Percentiles rank a stretch among this genome's conserved stretches.
phyloP scores from a whole-genome alignment of 2,888 invertebrate genomes.

The Fragum sueziense region DNA sequence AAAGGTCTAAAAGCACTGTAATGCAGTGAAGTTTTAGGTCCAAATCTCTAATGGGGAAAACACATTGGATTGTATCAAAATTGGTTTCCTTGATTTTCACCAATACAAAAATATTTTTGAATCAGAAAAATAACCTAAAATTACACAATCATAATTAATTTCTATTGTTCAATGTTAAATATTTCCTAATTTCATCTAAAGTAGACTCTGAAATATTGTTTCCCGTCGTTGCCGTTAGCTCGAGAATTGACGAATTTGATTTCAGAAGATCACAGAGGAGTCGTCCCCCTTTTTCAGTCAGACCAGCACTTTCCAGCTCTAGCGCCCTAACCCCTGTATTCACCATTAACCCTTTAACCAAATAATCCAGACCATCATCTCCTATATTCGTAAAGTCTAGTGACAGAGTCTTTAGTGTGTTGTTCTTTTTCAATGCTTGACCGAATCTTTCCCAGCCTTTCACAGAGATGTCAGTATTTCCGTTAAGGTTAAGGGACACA shows the following conservation, averaged over 20 bases:
- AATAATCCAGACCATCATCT: slow-evolving; percentile 68
- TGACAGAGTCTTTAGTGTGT: slow-evolving; percentile 66
- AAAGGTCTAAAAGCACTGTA: no score
- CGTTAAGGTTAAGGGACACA: slow-evolving; percentile 69
- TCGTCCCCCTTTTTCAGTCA: slow-evolving; percentile 70
- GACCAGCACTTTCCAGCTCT: slow-evolving; percentile 73
- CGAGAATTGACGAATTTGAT: slow-evolving; percentile 70
- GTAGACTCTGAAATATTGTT: slow-evolving; percentile 66
- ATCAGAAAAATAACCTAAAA: no score
- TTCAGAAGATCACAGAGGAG: slow-evolving; percentile 70
- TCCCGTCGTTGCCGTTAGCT: slow-evolving; percentile 73
- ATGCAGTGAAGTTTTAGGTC: no score
- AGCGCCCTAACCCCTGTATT: slow-evolving; percentile 69
- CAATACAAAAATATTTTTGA: no score
- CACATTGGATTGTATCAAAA: no score
- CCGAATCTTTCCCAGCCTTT: slow-evolving; percentile 74
- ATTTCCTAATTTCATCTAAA: slow-evolving; percentile 67
- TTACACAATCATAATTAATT: no score
- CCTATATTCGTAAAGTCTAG: slow-evolving; percentile 76
- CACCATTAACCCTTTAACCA: slow-evolving; percentile 69
- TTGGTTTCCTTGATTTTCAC: no score
- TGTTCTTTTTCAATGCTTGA: slow-evolving; percentile 71
- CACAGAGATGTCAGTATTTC: slow-evolving; percentile 65
- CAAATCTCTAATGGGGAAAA: no score
- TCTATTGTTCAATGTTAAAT: slow-evolving; percentile 68